A percentile compares a stretch with the other conserved stretches of the same genome.
phyloP scores from a whole-genome alignment of 2,797 vertebrate genomes.

The Melanotaenia trifasciata region DNA sequence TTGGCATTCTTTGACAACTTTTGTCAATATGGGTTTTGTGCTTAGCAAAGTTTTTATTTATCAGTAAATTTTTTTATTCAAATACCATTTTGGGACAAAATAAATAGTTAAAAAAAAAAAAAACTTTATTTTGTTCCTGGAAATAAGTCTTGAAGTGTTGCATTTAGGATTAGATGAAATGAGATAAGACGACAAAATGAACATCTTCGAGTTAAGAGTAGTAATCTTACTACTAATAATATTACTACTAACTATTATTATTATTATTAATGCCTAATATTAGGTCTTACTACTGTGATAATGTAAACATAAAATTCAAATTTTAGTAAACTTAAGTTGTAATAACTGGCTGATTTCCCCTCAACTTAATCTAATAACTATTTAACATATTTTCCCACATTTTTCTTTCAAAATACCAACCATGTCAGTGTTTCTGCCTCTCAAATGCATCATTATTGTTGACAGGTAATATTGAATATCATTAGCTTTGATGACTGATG shows the following conservation, averaged over 20 bases:
- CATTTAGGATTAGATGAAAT: too few species aligned
- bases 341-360: background rate
- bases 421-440: background rate
- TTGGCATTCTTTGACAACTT: background rate
- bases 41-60: background rate
- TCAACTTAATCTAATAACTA: too few species aligned
- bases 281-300: background rate
- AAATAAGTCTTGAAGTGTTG: too few species aligned
- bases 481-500: background rate
- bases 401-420: conserved; percentile 7
- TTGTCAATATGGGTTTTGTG: background rate
- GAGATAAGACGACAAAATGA: too few species aligned
- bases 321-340: background rate
- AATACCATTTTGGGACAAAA: too few species aligned
- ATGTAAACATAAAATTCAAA: background rate
- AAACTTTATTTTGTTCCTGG: too few species aligned
- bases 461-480: background rate
- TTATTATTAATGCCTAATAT: too few species aligned
- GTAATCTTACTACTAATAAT: too few species aligned
- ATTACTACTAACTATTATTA: too few species aligned
- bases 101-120: too few species aligned
- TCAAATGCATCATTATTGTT: conserved; percentile 5
- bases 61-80: too few species aligned
- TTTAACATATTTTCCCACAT: background rate
- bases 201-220: too few species aligned